Conservation (phyloP, 2,113 vertebrate genomes). For the Mixornis gularis region DNA sequence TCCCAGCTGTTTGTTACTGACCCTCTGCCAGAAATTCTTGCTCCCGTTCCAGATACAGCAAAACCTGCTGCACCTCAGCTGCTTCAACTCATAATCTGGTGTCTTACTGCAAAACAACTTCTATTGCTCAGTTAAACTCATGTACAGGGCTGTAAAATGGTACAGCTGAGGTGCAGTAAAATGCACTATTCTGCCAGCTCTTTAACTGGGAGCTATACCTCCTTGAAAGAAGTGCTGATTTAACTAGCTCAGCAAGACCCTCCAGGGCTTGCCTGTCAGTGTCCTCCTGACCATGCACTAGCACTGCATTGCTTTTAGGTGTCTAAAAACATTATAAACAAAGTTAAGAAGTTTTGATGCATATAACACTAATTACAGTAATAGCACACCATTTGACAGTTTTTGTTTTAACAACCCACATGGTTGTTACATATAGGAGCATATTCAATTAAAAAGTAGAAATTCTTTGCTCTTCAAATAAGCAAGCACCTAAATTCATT, state of each 20-base stretch:
- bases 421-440: not conserved
- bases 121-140: slow-evolving; percentile 3
- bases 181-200: not conserved
- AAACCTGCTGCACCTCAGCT: slow-evolving; percentile 61
- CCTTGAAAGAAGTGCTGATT: not conserved
- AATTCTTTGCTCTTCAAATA: not conserved
- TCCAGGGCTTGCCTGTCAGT: not conserved
- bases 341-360: not conserved
- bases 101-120: slow-evolving; percentile 22
- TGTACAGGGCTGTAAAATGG: not conserved
- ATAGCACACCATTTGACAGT: not conserved
- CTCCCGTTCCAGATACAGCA: slow-evolving; percentile 47
- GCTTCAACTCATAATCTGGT: slow-evolving; percentile 28
- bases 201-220: not conserved
- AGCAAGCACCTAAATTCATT: not conserved
- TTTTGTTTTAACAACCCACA: not conserved
- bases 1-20: slow-evolving; percentile 57
- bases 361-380: not conserved
- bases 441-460: not conserved
- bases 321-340: not conserved
- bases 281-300: not conserved
- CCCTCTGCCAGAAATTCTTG: slow-evolving; percentile 60
- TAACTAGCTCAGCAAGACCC: not conserved
- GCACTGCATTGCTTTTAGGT: not conserved
- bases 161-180: slow-evolving; percentile 36